A percentile compares a stretch with the other conserved stretches of the same genome.
Conservation (phyloP, 2,113 vertebrate genomes). For the Phrynosoma blainvillii region DNA sequence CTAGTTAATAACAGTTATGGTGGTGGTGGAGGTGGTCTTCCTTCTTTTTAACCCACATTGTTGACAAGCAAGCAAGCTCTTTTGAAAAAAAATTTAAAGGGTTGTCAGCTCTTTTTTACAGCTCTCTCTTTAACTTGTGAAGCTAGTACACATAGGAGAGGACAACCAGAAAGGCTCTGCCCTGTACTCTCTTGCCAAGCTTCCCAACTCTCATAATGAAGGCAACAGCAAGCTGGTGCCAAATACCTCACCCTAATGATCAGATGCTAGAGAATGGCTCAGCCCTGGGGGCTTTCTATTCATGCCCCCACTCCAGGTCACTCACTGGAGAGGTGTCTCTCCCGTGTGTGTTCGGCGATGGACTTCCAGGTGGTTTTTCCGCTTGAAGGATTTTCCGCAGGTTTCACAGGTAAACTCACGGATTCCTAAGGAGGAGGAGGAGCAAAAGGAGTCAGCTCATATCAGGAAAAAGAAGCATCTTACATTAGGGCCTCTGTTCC, state of each 20-base stretch:
- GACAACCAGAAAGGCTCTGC: not conserved
- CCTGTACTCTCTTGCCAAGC: not conserved
- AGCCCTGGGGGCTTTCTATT: conserved; percentile 6
- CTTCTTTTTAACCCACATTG: not conserved
- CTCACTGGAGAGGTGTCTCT: conserved; percentile 92
- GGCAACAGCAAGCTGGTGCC: conserved; percentile 16
- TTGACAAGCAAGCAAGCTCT: not conserved
- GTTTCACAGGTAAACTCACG: conserved; percentile 93
- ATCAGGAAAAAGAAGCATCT: not conserved
- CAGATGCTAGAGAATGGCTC: not conserved
- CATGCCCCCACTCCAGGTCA: conserved; percentile 28
- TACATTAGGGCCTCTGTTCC: not conserved
- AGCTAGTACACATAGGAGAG: not conserved
- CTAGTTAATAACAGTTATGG: too few species aligned
- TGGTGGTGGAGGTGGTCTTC: too few species aligned
- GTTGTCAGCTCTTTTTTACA: not conserved
- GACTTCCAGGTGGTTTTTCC: conserved; percentile 95
- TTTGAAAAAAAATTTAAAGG: not conserved
- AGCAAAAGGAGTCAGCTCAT: not conserved
- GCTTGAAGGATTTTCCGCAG: conserved; percentile 92
- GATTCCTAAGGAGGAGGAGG: conserved; percentile 72
- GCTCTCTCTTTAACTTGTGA: not conserved
- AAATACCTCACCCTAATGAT: not conserved
- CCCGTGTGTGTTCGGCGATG: conserved; percentile 91
- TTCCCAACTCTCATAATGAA: not conserved